These are phyloP conservation scores for Pholis gunnellus DNA, from an alignment of 2,113 vertebrate genomes.

Conservation along the genomic window DNA sequence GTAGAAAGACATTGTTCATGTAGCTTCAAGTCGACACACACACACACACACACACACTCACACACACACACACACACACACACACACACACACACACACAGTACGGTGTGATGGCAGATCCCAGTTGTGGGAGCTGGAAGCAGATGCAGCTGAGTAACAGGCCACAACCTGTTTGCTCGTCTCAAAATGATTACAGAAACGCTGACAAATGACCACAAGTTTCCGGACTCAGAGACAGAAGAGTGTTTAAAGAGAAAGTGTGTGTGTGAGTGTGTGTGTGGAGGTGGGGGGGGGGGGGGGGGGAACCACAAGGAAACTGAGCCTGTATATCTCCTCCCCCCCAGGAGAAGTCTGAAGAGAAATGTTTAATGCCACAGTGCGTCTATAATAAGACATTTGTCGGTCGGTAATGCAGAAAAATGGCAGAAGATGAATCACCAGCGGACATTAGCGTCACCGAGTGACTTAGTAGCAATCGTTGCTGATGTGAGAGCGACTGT, in stretches of 20 bases:
- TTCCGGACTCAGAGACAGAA: slow-evolving; percentile 58
- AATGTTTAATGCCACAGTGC: background rate
- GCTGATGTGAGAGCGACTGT: slow-evolving; percentile 21
- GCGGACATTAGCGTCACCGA: slow-evolving; percentile 49
- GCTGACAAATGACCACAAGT: slow-evolving; percentile 62
- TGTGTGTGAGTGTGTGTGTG: too few species aligned
- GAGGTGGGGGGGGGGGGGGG: background rate
- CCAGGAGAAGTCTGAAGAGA: slow-evolving; percentile 14
- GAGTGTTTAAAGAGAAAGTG: slow-evolving; percentile 38
- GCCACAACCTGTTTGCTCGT: slow-evolving; percentile 58
- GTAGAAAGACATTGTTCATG: background rate
- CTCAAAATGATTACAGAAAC: slow-evolving; percentile 60
- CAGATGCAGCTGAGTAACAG: slow-evolving; percentile 45
- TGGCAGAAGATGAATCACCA: slow-evolving; percentile 46
- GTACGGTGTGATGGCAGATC: background rate
- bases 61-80: background rate
- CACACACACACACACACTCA: background rate
- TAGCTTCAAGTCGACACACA: background rate
- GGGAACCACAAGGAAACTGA: slow-evolving; percentile 42
- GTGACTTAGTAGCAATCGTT: slow-evolving; percentile 36
- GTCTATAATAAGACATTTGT: slow-evolving; percentile 33
- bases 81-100: slow-evolving; percentile 8
- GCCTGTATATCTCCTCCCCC: slow-evolving; percentile 6
- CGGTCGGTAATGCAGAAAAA: slow-evolving; percentile 29
- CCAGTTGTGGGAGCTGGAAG: slow-evolving; percentile 25